A percentile compares a stretch with the other conserved stretches of the same genome.
Evolutionary conservation across 2,113 vertebrate species (phyloP).

Genomic region (Cervus canadensis): DNA sequence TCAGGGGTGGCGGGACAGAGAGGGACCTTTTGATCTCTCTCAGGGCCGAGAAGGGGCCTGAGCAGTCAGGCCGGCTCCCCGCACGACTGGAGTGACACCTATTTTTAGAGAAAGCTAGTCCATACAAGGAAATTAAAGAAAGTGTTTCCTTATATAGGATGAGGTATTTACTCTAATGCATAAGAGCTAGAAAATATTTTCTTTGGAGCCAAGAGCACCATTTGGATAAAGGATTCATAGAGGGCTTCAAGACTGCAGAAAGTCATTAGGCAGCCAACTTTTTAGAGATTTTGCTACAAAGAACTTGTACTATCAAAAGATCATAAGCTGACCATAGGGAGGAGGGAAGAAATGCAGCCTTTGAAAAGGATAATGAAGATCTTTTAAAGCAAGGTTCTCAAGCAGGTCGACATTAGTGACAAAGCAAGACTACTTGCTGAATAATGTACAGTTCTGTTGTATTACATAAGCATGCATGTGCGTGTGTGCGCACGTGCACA

Average conservation of each 20-base stretch:
- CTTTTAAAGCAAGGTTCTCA: neutral
- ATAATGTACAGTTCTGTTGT: neutral
- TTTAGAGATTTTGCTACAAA: neutral
- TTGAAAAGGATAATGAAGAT: neutral
- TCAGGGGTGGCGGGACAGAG: too few relatives aligned
- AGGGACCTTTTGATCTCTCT: too few relatives aligned
- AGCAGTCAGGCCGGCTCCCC: too few relatives aligned
- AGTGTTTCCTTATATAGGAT: neutral
- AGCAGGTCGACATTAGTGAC: neutral
- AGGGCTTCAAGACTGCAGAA: neutral
- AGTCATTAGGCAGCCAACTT: neutral
- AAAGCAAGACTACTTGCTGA: neutral
- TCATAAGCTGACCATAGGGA: neutral
- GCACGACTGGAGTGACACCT: neutral
- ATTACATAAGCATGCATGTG: accelerated
- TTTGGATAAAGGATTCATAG: neutral
- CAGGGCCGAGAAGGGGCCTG: too few relatives aligned
- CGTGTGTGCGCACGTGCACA: neutral
- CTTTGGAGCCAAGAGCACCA: neutral
- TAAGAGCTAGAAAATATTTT: neutral
- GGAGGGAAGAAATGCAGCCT: neutral
- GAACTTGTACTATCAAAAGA: neutral
- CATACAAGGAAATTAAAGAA: neutral
- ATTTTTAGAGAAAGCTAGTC: neutral
- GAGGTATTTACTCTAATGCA: neutral